Percentiles rank a stretch among this genome's conserved stretches.
phyloP scores from a whole-genome alignment of 2,113 vertebrate species.

The Ictidomys tridecemlineatus region DNA sequence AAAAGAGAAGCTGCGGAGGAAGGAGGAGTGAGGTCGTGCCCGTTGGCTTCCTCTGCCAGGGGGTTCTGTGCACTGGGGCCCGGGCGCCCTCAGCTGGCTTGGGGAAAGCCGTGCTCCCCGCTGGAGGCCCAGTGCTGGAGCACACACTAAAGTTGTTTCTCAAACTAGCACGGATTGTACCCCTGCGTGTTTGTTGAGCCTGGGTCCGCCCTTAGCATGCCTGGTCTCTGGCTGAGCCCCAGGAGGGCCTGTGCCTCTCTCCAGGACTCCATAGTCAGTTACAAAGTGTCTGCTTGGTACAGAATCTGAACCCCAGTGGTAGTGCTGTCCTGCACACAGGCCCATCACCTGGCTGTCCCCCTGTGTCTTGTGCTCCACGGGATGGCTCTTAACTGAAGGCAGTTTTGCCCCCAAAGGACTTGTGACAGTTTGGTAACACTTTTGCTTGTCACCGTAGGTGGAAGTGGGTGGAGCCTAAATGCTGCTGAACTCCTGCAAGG shows the following conservation, averaged over 20 bases:
- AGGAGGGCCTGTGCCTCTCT: background rate
- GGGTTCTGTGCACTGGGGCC: background rate
- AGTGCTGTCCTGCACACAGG: background rate
- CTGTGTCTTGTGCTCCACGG: too few relatives aligned
- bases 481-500: too few relatives aligned
- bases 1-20: constrained; percentile 88
- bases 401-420: background rate
- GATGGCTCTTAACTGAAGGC: background rate
- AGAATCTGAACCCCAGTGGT: too few relatives aligned
- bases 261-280: background rate
- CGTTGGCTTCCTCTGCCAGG: too few relatives aligned
- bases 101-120: background rate
- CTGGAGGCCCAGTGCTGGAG: background rate
- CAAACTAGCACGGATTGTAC: too few relatives aligned
- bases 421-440: background rate
- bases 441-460: background rate
- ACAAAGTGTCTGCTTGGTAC: background rate
- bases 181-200: background rate
- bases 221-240: background rate
- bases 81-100: background rate
- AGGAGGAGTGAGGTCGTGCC: constrained; percentile 62
- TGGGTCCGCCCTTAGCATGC: too few relatives aligned
- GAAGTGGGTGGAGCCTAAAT: background rate
- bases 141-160: background rate
- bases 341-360: fast-evolving